These are phyloP conservation scores for Drosophila quadrilineata DNA, from an alignment of 1,140 invertebrate species.

Conservation along the genomic window DNA sequence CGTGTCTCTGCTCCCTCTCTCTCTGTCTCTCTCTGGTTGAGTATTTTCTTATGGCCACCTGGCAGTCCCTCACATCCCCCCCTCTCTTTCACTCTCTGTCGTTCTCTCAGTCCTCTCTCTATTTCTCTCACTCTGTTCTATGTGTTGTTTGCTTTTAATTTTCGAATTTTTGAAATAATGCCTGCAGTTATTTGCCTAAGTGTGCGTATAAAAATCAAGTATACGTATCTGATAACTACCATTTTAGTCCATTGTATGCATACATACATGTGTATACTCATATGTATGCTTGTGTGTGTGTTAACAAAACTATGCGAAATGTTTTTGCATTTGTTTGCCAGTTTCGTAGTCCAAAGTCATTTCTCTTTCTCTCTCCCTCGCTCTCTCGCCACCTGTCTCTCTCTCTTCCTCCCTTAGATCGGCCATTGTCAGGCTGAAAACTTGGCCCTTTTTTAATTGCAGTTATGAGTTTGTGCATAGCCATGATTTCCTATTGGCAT, in stretches of 20 bases:
- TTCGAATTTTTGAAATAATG: slow-evolving; percentile 79
- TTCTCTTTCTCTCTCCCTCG: no score
- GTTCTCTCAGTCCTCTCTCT: no score
- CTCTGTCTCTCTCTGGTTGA: slow-evolving; percentile 9
- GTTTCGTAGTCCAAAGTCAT: slow-evolving; percentile 11
- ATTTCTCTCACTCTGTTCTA: slow-evolving; percentile 6
- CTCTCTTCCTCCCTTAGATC: no score
- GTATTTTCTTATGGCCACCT: slow-evolving; percentile 62
- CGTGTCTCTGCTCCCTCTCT: slow-evolving; percentile 6
- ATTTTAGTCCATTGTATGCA: slow-evolving; percentile 45
- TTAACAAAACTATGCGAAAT: neutral
- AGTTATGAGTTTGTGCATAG: neutral
- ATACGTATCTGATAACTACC: slow-evolving; percentile 76
- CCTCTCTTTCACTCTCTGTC: no score
- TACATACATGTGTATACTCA: slow-evolving; percentile 3
- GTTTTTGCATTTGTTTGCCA: slow-evolving; percentile 7
- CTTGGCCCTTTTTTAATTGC: neutral
- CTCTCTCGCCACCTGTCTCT: no score
- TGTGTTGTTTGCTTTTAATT: slow-evolving; percentile 77
- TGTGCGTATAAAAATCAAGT: slow-evolving; percentile 80
- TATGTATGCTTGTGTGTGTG: neutral
- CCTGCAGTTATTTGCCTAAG: slow-evolving; percentile 79
- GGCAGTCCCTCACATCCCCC: neutral
- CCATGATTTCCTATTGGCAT: neutral
- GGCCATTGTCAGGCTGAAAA: no score